Evolutionary conservation across 2,888 invertebrate species (phyloP).

Genomic region (Acheta domesticus): DNA sequence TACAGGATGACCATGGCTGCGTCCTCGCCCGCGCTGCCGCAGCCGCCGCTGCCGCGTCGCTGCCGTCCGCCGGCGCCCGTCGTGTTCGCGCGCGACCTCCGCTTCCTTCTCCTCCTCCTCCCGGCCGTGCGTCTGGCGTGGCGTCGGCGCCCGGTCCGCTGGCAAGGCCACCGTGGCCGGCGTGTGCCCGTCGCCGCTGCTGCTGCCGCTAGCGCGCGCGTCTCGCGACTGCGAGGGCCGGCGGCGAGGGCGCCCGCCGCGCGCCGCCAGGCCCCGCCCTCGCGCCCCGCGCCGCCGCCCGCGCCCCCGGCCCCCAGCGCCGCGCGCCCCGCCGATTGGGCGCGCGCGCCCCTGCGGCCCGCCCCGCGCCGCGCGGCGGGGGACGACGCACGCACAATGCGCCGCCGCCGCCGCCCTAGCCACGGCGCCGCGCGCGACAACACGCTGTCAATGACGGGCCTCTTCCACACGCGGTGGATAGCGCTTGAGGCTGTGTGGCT

Average conservation of each 20-base stretch:
- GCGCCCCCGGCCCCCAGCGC: neutral
- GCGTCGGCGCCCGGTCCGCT: no score
- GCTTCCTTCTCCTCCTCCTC: conserved; percentile 18
- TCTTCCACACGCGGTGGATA: no score
- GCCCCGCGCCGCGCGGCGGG: neutral
- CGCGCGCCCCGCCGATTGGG: neutral
- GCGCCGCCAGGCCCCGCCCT: neutral
- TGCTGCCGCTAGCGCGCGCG: neutral
- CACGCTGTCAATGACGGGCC: no score
- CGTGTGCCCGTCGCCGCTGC: neutral
- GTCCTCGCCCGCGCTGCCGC: neutral
- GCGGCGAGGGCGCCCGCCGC: neutral
- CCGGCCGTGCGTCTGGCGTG: neutral
- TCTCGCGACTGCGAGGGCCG: conserved; percentile 3
- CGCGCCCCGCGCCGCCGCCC: neutral
- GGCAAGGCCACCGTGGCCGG: neutral
- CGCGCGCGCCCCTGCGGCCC: neutral
- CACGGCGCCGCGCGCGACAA: no score
- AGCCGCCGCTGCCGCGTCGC: neutral
- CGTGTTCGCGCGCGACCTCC: neutral
- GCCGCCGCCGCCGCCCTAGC: neutral
- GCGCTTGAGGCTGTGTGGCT: no score
- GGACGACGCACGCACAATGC: neutral
- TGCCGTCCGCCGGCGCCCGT: neutral
- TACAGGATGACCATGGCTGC: conserved; percentile 24